phyloP scores from a whole-genome alignment of 2,888 invertebrate species.

The Erebia aethiops region DNA sequence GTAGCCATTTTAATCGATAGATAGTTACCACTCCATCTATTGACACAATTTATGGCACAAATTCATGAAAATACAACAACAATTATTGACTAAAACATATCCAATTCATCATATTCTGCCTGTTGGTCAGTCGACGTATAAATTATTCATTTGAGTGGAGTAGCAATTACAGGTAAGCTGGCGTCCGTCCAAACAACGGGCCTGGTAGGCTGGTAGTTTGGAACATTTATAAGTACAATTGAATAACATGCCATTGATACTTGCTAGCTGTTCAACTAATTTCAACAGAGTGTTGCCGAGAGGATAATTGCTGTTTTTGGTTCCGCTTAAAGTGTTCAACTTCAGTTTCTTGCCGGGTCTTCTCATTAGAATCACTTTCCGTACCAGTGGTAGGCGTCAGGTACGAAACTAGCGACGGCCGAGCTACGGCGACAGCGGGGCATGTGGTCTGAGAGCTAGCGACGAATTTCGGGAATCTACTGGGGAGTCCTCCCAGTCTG shows the following conservation, averaged over 20 bases:
- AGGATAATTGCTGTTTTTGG: slow-evolving; percentile 27
- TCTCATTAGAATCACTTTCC: too few relatives aligned
- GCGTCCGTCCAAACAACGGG: slow-evolving; percentile 34
- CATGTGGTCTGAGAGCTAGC: too few relatives aligned
- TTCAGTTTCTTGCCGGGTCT: too few relatives aligned
- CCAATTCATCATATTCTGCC: slow-evolving; percentile 15
- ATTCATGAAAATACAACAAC: slow-evolving; percentile 32
- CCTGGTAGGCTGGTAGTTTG: slow-evolving; percentile 22
- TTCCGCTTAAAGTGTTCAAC: slow-evolving; percentile 22
- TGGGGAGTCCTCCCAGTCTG: too few relatives aligned
- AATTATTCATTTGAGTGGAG: slow-evolving; percentile 31
- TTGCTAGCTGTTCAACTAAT: slow-evolving; percentile 27
- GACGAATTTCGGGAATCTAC: too few relatives aligned
- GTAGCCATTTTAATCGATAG: too few relatives aligned
- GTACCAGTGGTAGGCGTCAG: too few relatives aligned
- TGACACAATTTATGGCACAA: too few relatives aligned
- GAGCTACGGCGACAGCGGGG: too few relatives aligned
- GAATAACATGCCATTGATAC: slow-evolving; percentile 28
- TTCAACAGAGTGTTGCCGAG: slow-evolving; percentile 22
- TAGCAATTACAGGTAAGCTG: slow-evolving; percentile 37
- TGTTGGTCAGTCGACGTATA: slow-evolving; percentile 24
- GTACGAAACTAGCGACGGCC: too few relatives aligned
- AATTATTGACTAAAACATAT: slow-evolving; percentile 1
- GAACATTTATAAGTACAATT: slow-evolving; percentile 31
- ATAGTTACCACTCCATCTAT: too few relatives aligned